Evolutionary conservation across 2,888 invertebrate genomes (phyloP).

Genomic region (Pachymerium ferrugineum): DNA sequence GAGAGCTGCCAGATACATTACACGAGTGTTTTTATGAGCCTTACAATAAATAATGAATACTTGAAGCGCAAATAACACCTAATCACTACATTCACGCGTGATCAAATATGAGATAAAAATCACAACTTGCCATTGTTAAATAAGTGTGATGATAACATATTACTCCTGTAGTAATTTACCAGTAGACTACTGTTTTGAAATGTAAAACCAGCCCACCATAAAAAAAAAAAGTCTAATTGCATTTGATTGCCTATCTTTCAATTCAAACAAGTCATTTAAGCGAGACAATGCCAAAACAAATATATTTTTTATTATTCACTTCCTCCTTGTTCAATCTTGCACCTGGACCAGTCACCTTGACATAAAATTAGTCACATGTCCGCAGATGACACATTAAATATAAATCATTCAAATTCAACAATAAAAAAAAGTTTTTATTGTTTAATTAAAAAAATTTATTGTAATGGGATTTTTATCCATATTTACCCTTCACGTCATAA

Average conservation of each 20-base stretch:
- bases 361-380: background rate
- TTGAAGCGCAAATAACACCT: conserved; percentile 1
- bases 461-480: too few species aligned
- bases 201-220: background rate
- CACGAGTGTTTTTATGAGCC: conserved; percentile 6
- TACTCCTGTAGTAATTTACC: background rate
- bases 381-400: background rate
- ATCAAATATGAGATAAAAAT: background rate
- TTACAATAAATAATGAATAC: conserved; percentile 15
- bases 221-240: background rate
- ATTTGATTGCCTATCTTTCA: background rate
- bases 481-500: too few species aligned
- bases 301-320: background rate
- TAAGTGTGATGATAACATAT: conserved; percentile 3
- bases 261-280: background rate
- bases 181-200: background rate
- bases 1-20: background rate
- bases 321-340: background rate
- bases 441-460: background rate
- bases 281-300: conserved; percentile 17
- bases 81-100: background rate
- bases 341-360: conserved; percentile 1
- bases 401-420: background rate
- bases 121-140: background rate
- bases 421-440: background rate